A percentile compares a stretch with the other conserved stretches of the same genome.
Evolutionary conservation across 2,888 invertebrate species (phyloP).

Genomic region (Dysmachus trigonus): DNA sequence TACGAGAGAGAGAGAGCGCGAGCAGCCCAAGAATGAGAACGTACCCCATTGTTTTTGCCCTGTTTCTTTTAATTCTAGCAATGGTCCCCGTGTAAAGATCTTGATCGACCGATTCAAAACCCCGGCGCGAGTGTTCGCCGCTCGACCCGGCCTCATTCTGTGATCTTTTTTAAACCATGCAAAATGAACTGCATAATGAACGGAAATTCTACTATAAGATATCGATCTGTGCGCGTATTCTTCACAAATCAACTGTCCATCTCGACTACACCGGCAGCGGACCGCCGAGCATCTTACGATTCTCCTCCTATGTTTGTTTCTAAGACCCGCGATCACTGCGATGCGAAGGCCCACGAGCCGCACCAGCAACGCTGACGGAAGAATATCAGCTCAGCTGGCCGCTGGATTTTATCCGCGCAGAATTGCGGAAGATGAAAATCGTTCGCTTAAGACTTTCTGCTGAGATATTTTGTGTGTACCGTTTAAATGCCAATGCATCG

Average conservation of each 20-base stretch:
- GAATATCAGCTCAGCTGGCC: neutral
- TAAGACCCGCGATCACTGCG: neutral
- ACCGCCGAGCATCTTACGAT: neutral
- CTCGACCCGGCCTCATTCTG: neutral
- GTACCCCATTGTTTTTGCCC: neutral
- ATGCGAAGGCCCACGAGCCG: neutral
- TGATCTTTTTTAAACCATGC: conserved; percentile 28
- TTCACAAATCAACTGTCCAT: conserved; percentile 45
- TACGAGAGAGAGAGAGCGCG: conserved; percentile 13
- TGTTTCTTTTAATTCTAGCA: conserved; percentile 17
- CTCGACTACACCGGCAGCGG: conserved; percentile 14
- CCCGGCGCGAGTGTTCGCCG: neutral
- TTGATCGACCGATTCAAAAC: neutral
- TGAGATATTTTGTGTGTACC: conserved; percentile 39
- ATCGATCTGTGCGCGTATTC: conserved; percentile 39
- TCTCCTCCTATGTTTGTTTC: neutral
- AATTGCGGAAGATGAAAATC: conserved; percentile 44
- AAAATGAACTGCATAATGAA: conserved; percentile 38
- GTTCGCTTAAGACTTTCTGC: conserved; percentile 16
- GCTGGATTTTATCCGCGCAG: conserved; percentile 32
- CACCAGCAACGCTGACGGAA: neutral
- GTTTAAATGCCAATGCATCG: conserved; percentile 39
- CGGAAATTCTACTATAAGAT: conserved; percentile 41
- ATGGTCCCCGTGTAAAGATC: conserved; percentile 7
- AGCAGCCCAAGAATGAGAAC: neutral